phyloP scores from a whole-genome alignment of 1,140 invertebrate genomes.

The Plodia interpunctella region DNA sequence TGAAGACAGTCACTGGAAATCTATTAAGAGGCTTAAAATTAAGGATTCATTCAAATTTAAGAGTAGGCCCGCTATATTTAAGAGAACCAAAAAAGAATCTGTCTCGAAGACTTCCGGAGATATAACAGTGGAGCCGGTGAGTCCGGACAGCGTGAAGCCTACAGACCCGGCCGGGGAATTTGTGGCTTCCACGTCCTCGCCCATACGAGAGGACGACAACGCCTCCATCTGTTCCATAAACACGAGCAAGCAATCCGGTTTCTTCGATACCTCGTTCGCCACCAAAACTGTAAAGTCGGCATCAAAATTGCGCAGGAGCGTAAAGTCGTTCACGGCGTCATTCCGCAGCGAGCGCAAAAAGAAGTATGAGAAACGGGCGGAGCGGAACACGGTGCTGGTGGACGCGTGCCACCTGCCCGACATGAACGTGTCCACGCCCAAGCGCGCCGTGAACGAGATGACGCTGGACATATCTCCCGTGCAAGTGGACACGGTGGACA shows the following conservation, averaged over 20 bases:
- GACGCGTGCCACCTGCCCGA: constrained; percentile 53
- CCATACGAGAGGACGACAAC: constrained; percentile 70
- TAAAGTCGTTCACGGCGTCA: constrained; percentile 74
- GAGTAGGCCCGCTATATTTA: constrained; percentile 69
- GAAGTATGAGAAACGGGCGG: constrained; percentile 68
- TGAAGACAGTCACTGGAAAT: constrained; percentile 72
- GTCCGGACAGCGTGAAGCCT: constrained; percentile 58
- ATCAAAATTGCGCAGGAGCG: constrained; percentile 68
- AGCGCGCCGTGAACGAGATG: constrained; percentile 60
- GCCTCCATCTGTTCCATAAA: constrained; percentile 70
- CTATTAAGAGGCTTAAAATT: constrained; percentile 74
- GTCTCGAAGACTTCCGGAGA: constrained; percentile 56
- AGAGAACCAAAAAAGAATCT: constrained; percentile 67
- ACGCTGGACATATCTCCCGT: constrained; percentile 69
- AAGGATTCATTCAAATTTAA: constrained; percentile 77
- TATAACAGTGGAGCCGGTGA: constrained; percentile 60
- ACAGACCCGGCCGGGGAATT: constrained; percentile 66
- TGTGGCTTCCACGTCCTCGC: constrained; percentile 67
- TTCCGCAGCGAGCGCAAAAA: constrained; percentile 76
- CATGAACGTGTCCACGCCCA: constrained; percentile 60
- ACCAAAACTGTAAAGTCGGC: constrained; percentile 72
- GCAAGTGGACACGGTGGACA: constrained; percentile 67
- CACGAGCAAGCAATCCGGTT: constrained; percentile 71
- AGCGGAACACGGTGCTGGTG: constrained; percentile 61
- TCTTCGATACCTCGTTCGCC: constrained; percentile 74